Base-by-base conservation (phyloP, 2,113 vertebrate species). In the Brachionichthys hirsutus region DNA sequence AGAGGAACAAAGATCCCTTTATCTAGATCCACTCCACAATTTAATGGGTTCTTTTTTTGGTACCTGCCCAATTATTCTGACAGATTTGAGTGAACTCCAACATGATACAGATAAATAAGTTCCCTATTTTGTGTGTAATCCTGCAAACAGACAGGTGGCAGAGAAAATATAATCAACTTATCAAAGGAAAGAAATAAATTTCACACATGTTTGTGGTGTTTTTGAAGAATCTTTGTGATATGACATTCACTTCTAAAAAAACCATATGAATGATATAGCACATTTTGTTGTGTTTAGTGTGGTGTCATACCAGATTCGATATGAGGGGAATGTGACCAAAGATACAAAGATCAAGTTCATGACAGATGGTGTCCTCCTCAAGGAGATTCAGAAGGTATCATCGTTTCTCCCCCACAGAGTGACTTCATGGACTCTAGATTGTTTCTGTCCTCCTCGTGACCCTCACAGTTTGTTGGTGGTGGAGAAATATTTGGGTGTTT, bases 341-440 rank as follows among this genome's bases (percentile, higher is more conserved):
- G 92, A 98, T 20, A 99, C 97, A 0, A 94, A 89, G 60, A 94
- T 99, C 80, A 98, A 99, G 87, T 98, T 99, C 87, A 97, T 98
- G 97, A 99, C 97, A 0, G 97, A 99, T 0, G 97, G 97, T 0
- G 95, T 99, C 43, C 75, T 99, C 53, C 89, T 99, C 60, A 98
- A 97, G 69, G 97, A 98, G 83, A 92, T 99, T 63, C 96, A 99
- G 87, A 96, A 92, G 94, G 97, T 98, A 13, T 18, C n/a, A 1
- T 12, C 20, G 42, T 22, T 35, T n/a, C 9, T 45, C 9, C 53
- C 53, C 6, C 5, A 15, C 9, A 18, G 2, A 42, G 1, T 56
- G 12, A 30, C 38, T 18, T 36, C 9, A 58, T 35, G 15, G 15
- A 24, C 11, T 54, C 4, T 43, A 42, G 16, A 10, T 13, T 13